phyloP scores from a whole-genome alignment of 2,888 invertebrate genomes.

The Sarcophaga caerulescens region DNA sequence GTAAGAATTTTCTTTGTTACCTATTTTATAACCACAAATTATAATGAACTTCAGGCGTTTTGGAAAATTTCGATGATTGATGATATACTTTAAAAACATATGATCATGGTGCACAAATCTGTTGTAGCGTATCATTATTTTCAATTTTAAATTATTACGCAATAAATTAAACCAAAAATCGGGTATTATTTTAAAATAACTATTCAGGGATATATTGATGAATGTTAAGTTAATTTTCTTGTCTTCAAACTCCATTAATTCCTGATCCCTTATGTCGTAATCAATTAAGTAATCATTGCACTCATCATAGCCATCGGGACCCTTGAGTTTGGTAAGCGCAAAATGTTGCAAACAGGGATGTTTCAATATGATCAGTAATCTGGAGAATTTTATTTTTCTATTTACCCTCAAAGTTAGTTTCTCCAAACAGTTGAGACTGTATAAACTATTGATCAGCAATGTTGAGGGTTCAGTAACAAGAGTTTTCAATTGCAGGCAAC shows the following conservation, averaged over 20 bases:
- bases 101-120: slow-evolving; percentile 36
- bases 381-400: slow-evolving; percentile 55
- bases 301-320: slow-evolving; percentile 45
- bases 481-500: slow-evolving; percentile 20
- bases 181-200: slow-evolving; percentile 51
- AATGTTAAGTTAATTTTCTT: slow-evolving; percentile 44
- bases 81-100: slow-evolving; percentile 46
- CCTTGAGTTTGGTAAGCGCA: slow-evolving; percentile 35
- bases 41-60: slow-evolving; percentile 47
- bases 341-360: slow-evolving; percentile 46
- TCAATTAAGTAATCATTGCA: slow-evolving; percentile 56
- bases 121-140: slow-evolving; percentile 58
- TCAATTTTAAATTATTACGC: slow-evolving; percentile 40
- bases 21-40: slow-evolving; percentile 56
- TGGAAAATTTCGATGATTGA: slow-evolving; percentile 51
- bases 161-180: slow-evolving; percentile 59
- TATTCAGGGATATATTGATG: slow-evolving; percentile 46
- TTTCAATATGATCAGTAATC: slow-evolving; percentile 48
- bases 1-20: background rate
- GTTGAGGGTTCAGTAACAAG: slow-evolving; percentile 35
- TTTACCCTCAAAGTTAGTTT: slow-evolving; percentile 43
- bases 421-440: slow-evolving; percentile 19
- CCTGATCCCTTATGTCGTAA: slow-evolving; percentile 45
- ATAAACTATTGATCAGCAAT: slow-evolving; percentile 50
- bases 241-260: slow-evolving; percentile 40